A percentile compares a stretch with the other conserved stretches of the same genome.
Conservation (phyloP, 2,888 invertebrate genomes). For the Apantesis nais region DNA sequence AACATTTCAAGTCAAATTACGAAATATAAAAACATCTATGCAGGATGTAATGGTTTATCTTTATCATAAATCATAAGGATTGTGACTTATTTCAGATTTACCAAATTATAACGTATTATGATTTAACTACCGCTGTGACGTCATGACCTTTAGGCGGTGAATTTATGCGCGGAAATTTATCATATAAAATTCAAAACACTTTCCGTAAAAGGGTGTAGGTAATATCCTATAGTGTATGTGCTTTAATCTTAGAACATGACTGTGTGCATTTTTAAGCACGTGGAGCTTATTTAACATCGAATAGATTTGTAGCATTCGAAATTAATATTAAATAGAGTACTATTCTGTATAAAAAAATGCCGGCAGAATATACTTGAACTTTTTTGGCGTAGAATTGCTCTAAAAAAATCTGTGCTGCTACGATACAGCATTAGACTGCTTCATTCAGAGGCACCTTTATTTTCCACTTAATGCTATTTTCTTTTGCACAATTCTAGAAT, state of each 20-base stretch:
- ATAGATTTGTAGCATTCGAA: neutral
- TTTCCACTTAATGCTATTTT: neutral
- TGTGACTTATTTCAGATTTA: neutral
- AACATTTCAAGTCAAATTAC: neutral
- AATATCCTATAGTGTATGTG: neutral
- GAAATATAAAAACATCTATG: no score
- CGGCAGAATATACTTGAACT: neutral
- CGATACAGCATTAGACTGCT: neutral
- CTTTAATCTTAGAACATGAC: neutral
- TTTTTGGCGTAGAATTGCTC: neutral
- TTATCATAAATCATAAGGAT: neutral
- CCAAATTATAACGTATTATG: neutral
- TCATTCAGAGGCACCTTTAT: neutral
- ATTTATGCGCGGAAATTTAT: neutral
- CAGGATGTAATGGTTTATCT: neutral
- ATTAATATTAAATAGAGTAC: neutral
- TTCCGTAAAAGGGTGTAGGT: constrained; percentile 1
- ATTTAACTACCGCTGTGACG: neutral
- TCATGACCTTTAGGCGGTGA: neutral
- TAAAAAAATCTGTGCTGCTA: neutral
- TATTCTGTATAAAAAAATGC: no score
- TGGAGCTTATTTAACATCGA: neutral
- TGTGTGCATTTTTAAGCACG: neutral
- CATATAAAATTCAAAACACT: constrained; percentile 1
- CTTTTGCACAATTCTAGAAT: no score